phyloP scores from a whole-genome alignment of 2,888 invertebrate species.

The Dusona sp. region DNA sequence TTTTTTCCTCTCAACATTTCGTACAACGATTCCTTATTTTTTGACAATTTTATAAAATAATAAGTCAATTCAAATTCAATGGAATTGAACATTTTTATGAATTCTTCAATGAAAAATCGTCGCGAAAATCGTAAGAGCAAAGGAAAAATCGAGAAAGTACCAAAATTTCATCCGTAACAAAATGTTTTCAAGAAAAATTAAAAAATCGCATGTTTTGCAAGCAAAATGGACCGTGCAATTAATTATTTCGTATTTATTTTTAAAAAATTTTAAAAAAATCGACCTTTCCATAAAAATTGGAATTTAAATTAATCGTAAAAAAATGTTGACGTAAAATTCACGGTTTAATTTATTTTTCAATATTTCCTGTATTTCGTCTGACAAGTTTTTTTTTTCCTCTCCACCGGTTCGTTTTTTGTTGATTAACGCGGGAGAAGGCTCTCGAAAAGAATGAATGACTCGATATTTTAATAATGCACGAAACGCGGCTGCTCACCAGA shows the following conservation, averaged over 20 bases:
- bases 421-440: background rate
- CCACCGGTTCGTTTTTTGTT: background rate
- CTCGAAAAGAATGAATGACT: constrained; percentile 11
- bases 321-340: background rate
- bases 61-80: background rate
- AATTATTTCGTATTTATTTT: no score
- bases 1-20: background rate
- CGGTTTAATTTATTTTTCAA: background rate
- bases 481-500: background rate
- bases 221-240: no score
- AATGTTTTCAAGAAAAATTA: no score
- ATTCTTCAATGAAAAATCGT: background rate
- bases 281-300: background rate
- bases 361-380: background rate
- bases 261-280: background rate
- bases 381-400: background rate
- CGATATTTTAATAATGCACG: constrained; percentile 8
- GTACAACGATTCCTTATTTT: background rate
- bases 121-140: no score
- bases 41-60: no score
- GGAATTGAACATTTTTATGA: background rate
- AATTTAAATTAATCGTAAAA: background rate
- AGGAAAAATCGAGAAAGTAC: no score
- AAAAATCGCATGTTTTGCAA: no score
- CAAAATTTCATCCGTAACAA: background rate